Percentiles rank a stretch among this genome's conserved stretches.
Conservation (phyloP, 1,140 invertebrate species). For the Lycorma delicatula region DNA sequence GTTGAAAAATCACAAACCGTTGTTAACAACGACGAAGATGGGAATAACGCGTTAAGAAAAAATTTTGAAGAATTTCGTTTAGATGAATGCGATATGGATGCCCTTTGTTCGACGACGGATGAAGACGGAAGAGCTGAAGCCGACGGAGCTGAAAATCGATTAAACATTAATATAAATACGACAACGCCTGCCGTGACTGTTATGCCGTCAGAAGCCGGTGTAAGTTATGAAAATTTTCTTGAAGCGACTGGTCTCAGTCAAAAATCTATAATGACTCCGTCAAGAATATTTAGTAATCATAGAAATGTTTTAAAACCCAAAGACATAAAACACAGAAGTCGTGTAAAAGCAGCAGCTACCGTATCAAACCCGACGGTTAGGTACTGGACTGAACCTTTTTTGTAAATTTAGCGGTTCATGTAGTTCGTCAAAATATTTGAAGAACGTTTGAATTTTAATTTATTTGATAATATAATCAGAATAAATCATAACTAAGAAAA, state of each 20-base stretch:
- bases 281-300: constrained; percentile 60
- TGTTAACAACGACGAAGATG: constrained; percentile 13
- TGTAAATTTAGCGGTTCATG: constrained; percentile 19
- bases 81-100: constrained; percentile 61
- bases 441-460: too few relatives aligned
- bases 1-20: constrained; percentile 19
- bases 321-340: constrained; percentile 51
- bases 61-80: constrained; percentile 74
- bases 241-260: constrained; percentile 71
- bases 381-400: constrained; percentile 34
- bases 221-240: constrained; percentile 61
- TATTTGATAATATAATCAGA: too few relatives aligned
- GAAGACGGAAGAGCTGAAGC: constrained; percentile 47
- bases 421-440: too few relatives aligned
- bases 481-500: too few relatives aligned
- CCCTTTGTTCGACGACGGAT: constrained; percentile 24
- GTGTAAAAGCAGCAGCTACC: constrained; percentile 23
- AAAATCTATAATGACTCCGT: constrained; percentile 67
- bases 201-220: constrained; percentile 15
- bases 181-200: constrained; percentile 5
- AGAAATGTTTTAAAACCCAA: constrained; percentile 67
- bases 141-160: constrained; percentile 46
- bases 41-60: constrained; percentile 33
- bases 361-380: constrained; percentile 26
- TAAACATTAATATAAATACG: constrained; percentile 35